Evolutionary conservation across 2,888 invertebrate genomes (phyloP), one percentile per base, ranked within the genome.

Genomic region (Hirtodrosophila cameraria): DNA sequence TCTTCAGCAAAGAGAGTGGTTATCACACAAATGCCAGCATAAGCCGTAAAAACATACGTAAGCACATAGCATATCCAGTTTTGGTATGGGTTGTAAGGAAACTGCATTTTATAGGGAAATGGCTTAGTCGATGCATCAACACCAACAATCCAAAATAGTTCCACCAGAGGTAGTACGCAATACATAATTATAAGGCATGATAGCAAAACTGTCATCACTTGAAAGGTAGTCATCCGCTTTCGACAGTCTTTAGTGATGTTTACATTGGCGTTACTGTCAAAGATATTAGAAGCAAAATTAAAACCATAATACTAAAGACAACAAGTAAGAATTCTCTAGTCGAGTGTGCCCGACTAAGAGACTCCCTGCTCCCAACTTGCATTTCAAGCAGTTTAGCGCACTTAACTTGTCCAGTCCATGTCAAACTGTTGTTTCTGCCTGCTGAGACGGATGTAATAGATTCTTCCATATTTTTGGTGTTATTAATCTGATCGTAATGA

Each of bases 21-120:
- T 2, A 91, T 88, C 5, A 89, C 91, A 62, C 88, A 89, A 25
- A 91, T 81, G 3, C 91, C 91, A 9, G 90, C 90, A 42, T 79
- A 88, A 0, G 89, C 82, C 0, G 90, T 90, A 43, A 90, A 89
- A 2, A 89, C 50, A 43, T 91, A 91, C 1, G 91, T 91, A 2
- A 89, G 12, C 1, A 77, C 62, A 65, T 91, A 91, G 13, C 55
- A 49, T 2, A 55, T 31, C 82, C 83, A 80, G 20, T 78, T 87
- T 2, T 64, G 69, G 41, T 90, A 75, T 0, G 90, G 88, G 64
- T 89, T 72, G 49, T 73, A 91, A 0, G 90, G 90, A 58, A 91
- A 91, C 1, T 86, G 46, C 91, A 91, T 91, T 79, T 90, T 90
- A 45, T 91, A 91, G 0, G 91, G 91, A 70, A 90, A 91, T n/a